Evolutionary conservation across 1,140 invertebrate genomes (phyloP).

Genomic region (Archivesica marissinica): DNA sequence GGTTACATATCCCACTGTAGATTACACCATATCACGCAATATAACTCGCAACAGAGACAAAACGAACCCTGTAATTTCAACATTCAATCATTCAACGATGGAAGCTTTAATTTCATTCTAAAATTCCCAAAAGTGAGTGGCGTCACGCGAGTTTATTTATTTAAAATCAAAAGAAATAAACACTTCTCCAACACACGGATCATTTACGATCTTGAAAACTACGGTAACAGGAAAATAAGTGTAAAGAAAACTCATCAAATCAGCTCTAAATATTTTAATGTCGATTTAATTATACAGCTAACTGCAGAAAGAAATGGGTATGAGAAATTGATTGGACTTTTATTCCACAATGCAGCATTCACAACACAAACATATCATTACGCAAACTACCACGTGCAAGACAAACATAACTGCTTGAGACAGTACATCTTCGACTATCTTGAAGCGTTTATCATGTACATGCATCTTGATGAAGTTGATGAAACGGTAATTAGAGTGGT

Average conservation of each 20-base stretch:
- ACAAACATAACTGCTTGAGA: too few relatives aligned
- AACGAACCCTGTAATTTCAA: constrained; percentile 29
- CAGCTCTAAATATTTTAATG: constrained; percentile 58
- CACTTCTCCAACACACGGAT: constrained; percentile 38
- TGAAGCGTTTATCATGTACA: too few relatives aligned
- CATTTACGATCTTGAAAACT: constrained; percentile 34
- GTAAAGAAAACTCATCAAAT: constrained; percentile 53
- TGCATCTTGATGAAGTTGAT: too few relatives aligned
- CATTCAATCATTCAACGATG: constrained; percentile 12
- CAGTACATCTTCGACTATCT: too few relatives aligned
- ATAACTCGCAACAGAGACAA: not conserved
- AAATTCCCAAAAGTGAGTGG: constrained; percentile 31
- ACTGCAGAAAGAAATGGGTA: constrained; percentile 31
- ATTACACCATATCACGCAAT: constrained; percentile 3
- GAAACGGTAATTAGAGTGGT: too few relatives aligned
- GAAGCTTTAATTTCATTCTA: constrained; percentile 8
- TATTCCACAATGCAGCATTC: constrained; percentile 14
- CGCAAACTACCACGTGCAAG: too few relatives aligned
- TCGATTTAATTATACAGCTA: constrained; percentile 52
- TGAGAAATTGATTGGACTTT: constrained; percentile 40
- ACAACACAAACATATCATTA: constrained; percentile 14
- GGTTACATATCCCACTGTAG: constrained; percentile 1
- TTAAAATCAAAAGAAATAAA: constrained; percentile 55
- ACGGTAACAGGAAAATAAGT: constrained; percentile 12
- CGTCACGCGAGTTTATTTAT: constrained; percentile 56